phyloP scores from a whole-genome alignment of 2,888 invertebrate species.

The Phortica magna region DNA sequence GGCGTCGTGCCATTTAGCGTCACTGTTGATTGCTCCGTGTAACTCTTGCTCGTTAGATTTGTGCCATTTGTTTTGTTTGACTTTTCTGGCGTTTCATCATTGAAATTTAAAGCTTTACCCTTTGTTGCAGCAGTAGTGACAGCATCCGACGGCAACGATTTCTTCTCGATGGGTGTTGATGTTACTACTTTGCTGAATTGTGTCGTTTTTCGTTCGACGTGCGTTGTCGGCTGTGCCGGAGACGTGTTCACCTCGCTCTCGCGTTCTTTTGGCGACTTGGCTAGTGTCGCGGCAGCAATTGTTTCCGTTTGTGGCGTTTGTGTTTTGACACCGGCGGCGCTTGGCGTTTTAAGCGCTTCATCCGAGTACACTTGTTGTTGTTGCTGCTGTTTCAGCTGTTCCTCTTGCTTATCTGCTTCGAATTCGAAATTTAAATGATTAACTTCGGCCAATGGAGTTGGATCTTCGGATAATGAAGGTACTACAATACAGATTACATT shows the following conservation, averaged over 20 bases:
- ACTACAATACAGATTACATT: constrained; percentile 63
- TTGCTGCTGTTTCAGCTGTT: constrained; percentile 35
- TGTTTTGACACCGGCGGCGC: constrained; percentile 49
- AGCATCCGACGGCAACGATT: constrained; percentile 13
- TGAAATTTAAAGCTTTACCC: constrained; percentile 59
- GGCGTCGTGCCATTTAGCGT: background rate
- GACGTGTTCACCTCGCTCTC: constrained; percentile 33
- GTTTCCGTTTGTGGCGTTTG: constrained; percentile 35
- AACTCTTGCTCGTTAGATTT: constrained; percentile 31
- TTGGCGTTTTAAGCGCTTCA: constrained; percentile 71
- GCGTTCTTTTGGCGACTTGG: constrained; percentile 43
- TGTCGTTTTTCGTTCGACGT: constrained; percentile 19
- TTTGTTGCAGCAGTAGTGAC: constrained; percentile 20
- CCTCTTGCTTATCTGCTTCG: constrained; percentile 71
- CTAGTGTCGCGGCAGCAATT: constrained; percentile 46
- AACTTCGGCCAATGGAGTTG: constrained; percentile 78
- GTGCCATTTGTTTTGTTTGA: constrained; percentile 16
- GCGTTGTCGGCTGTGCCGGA: constrained; percentile 40
- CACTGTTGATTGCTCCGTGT: constrained; percentile 39
- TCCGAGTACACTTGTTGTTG: constrained; percentile 43
- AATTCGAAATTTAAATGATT: constrained; percentile 77
- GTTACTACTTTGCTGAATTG: constrained; percentile 60
- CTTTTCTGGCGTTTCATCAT: constrained; percentile 32
- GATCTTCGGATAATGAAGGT: constrained; percentile 78
- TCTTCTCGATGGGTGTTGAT: constrained; percentile 67